A percentile compares a stretch with the other conserved stretches of the same genome.
Conservation (phyloP, 2,888 invertebrate species). For the Stenotaenia linearis region DNA sequence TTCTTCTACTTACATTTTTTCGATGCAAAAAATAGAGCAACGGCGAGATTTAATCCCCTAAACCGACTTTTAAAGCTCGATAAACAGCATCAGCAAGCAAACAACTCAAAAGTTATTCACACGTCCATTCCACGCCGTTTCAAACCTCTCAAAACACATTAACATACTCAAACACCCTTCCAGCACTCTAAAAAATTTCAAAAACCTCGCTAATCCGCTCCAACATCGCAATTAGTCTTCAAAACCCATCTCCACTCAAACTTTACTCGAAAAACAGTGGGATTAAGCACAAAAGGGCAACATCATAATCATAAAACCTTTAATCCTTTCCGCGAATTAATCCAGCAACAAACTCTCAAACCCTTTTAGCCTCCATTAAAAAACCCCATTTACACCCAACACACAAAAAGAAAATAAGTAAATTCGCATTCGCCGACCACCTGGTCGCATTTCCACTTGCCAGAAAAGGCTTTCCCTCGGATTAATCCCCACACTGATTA, state of each 20-base stretch:
- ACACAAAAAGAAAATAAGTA: background rate
- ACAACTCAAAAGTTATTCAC: too few relatives aligned
- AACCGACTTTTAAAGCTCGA: too few relatives aligned
- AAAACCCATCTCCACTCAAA: background rate
- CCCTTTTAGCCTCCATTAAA: background rate
- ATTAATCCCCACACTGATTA: background rate
- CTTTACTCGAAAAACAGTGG: background rate
- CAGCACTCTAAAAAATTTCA: too few relatives aligned
- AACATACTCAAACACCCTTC: too few relatives aligned
- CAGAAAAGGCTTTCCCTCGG: background rate
- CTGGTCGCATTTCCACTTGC: background rate
- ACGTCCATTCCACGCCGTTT: too few relatives aligned
- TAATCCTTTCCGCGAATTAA: background rate
- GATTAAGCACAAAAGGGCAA: background rate
- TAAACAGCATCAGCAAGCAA: too few relatives aligned
- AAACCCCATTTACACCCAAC: background rate
- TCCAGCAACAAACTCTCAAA: background rate
- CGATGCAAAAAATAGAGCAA: too few relatives aligned
- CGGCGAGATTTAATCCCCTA: too few relatives aligned
- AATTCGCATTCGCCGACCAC: background rate
- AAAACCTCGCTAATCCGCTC: too few relatives aligned
- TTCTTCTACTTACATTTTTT: too few relatives aligned
- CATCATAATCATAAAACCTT: background rate
- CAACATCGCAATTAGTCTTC: background rate
- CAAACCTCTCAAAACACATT: too few relatives aligned